Conservation (phyloP, 2,113 vertebrate genomes). For the Pollachius pollachius region DNA sequence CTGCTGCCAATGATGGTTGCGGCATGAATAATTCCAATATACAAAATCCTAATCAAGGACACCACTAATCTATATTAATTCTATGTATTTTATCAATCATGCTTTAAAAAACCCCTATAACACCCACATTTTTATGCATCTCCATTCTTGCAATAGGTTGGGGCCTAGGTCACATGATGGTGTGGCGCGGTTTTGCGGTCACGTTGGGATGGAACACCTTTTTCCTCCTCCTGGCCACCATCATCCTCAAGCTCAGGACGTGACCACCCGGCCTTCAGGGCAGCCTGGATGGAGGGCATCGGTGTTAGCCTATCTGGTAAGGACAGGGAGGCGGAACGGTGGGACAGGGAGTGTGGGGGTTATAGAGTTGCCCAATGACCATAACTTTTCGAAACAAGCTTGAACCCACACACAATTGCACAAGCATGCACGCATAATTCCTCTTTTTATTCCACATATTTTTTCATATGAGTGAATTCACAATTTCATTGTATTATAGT, state of each 20-base stretch:
- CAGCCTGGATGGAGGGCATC: neutral
- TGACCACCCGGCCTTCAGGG: conserved; percentile 37
- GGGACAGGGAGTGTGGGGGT: too few relatives aligned
- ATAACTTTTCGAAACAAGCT: too few relatives aligned
- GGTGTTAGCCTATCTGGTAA: conserved; percentile 21
- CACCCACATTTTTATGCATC: too few relatives aligned
- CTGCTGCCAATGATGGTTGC: too few relatives aligned
- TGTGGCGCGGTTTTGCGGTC: conserved; percentile 76
- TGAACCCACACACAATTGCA: conserved; percentile 16
- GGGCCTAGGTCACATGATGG: conserved; percentile 73
- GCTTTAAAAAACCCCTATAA: too few relatives aligned
- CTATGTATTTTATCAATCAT: too few relatives aligned
- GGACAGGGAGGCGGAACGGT: neutral
- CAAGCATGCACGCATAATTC: conserved; percentile 6
- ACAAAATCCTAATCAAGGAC: too few relatives aligned
- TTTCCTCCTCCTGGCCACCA: conserved; percentile 75
- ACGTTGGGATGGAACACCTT: conserved; percentile 78
- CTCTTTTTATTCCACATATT: neutral
- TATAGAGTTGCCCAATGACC: too few relatives aligned
- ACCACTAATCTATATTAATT: too few relatives aligned
- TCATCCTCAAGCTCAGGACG: conserved; percentile 76
- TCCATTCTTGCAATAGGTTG: conserved; percentile 62
- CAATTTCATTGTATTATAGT: neutral
- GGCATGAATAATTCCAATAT: too few relatives aligned
- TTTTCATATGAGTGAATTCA: conserved; percentile 13